These are phyloP conservation scores for Dryobota labecula DNA, from an alignment of 2,888 invertebrate species.

Conservation along the genomic window DNA sequence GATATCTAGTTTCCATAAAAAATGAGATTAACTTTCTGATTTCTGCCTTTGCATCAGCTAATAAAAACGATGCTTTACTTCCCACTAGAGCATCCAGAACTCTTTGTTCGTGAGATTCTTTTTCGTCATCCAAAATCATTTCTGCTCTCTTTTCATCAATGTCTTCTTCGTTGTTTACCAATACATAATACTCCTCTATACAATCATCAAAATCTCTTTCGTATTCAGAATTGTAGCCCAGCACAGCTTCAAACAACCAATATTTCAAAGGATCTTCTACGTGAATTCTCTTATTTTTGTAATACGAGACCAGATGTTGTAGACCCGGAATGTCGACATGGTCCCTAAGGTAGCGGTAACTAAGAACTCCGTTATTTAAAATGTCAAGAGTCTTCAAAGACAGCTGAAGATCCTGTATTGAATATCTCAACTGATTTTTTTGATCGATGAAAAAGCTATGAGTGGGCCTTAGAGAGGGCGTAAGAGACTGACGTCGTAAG, in stretches of 20 bases:
- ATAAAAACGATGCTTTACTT: constrained; percentile 66
- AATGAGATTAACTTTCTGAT: constrained; percentile 61
- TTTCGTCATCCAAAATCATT: constrained; percentile 72
- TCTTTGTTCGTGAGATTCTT: constrained; percentile 51
- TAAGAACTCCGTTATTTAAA: constrained; percentile 74
- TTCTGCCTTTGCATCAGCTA: constrained; percentile 62
- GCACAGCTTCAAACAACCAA: constrained; percentile 77
- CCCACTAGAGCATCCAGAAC: constrained; percentile 30
- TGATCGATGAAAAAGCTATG: constrained; percentile 68
- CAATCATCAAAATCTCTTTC: constrained; percentile 52
- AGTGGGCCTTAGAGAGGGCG: constrained; percentile 19
- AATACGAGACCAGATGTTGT: constrained; percentile 63
- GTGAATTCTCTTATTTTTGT: constrained; percentile 40
- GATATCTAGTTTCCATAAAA: constrained; percentile 43
- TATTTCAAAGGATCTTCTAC: constrained; percentile 68
- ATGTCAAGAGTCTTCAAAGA: constrained; percentile 71
- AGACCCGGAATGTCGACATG: constrained; percentile 62
- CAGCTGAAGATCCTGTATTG: constrained; percentile 67
- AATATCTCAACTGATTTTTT: constrained; percentile 67
- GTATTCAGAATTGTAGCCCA: constrained; percentile 51
- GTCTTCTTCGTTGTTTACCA: constrained; percentile 55
- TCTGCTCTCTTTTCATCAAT: constrained; percentile 69
- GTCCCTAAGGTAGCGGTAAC: constrained; percentile 53
- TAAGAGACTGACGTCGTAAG: constrained; percentile 63
- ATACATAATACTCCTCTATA: constrained; percentile 53